A percentile compares a stretch with the other conserved stretches of the same genome.
phyloP scores from a whole-genome alignment of 2,797 vertebrate genomes.

The Diplodus sargus region DNA sequence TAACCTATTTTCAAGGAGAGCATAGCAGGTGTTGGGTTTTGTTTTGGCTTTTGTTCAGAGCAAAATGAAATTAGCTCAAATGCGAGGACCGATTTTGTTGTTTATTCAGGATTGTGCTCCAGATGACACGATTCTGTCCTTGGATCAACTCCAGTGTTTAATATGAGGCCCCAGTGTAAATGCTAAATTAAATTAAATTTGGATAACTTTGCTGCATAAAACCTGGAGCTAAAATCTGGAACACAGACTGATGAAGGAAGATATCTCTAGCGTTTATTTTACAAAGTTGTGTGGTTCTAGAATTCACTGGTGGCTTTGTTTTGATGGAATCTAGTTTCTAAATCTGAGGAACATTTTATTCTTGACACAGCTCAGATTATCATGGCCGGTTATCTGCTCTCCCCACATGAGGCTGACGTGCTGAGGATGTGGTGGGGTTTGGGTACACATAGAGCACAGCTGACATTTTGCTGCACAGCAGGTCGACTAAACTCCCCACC shows the following conservation, averaged over 20 bases:
- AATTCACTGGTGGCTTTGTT: neutral
- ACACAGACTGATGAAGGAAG: neutral
- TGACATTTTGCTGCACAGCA: conserved; percentile 35
- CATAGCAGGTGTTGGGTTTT: neutral
- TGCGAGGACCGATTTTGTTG: neutral
- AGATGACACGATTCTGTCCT: neutral
- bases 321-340: neutral
- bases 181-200: neutral
- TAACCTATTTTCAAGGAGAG: neutral
- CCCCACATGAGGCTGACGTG: conserved; percentile 9
- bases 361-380: neutral
- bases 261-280: too few relatives aligned
- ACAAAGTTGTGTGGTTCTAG: neutral
- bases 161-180: neutral
- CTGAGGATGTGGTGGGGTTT: conserved; percentile 48
- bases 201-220: neutral
- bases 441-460: neutral
- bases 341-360: neutral
- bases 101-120: conserved; percentile 1
- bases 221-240: neutral
- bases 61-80: neutral
- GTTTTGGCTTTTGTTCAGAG: neutral
- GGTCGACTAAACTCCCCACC: conserved; percentile 8
- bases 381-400: neutral
- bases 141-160: neutral